phyloP scores from a whole-genome alignment of 2,797 vertebrate genomes.

The Lycodopsis pacificus region DNA sequence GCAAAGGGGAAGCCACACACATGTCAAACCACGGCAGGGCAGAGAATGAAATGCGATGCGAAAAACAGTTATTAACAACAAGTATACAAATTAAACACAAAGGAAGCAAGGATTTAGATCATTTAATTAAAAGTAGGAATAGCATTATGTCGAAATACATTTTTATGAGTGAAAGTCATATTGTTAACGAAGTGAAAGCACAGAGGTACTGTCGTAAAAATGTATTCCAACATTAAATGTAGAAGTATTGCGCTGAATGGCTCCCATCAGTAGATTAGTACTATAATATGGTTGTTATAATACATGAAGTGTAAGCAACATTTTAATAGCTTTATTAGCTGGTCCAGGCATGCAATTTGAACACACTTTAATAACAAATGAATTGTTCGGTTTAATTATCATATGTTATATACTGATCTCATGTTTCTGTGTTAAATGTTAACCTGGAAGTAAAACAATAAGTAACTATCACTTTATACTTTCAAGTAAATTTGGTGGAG shows the following conservation, averaged over 20 bases:
- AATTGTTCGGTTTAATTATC: neutral
- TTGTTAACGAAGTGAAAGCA: neutral
- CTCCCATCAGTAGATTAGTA: neutral
- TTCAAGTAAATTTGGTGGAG: neutral
- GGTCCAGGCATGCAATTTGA: neutral
- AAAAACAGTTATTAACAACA: neutral
- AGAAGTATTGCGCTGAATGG: neutral
- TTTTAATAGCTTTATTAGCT: neutral
- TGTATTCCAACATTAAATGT: neutral
- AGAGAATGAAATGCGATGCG: neutral
- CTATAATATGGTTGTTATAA: neutral
- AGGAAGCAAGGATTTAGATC: neutral
- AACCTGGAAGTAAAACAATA: neutral
- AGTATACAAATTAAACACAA: neutral
- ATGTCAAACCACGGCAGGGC: neutral
- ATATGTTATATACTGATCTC: neutral
- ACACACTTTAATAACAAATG: neutral
- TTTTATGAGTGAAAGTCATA: neutral
- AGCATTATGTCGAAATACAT: neutral
- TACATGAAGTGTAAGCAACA: neutral
- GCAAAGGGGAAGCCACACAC: constrained; percentile 48
- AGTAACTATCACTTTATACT: neutral
- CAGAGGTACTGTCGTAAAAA: neutral
- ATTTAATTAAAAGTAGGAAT: neutral
- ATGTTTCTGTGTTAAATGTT: neutral